Evolutionary conservation across 64 coral and sea anemone species (phyloP), one percentile per base, ranked within the genome.

Genomic region (Stylophora pistillata): DNA sequence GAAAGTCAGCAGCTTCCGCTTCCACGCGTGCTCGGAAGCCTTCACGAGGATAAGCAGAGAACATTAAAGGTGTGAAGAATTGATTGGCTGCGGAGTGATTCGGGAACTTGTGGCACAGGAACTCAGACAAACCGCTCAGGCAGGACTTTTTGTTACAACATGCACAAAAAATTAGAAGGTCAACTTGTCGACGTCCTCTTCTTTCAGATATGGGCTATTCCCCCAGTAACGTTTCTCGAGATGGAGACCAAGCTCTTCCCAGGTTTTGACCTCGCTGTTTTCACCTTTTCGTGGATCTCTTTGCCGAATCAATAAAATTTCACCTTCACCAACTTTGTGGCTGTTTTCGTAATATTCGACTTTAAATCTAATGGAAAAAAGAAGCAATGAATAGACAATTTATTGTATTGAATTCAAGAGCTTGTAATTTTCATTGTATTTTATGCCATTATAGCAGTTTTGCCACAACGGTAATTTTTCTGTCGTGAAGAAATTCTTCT

Each of bases 141-240:
- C 30, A 81, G 5, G 69, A 52, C 33, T 29, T 53, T 20, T 69
- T 58, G 76, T 93, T 86, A 72, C 91, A 93, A 74, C 86, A 84
- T 32, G 71, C 73, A 66, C 91, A 93, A 56, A 85, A 93, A 34
- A n/a, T n/a, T 85, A 93, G 78, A 93, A 93, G 18, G 91, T 93
- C 54, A 93, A 72, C 12, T 78, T 57, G 30, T 89, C 91, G 11
- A 89, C 91, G 25, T 93, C 91, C 10, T 76, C 70, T 56, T 23
- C 30, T 2, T 83, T 23, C 33, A 89, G 53, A 4, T 27, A 27
- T 69, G 77, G 54, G 13, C 79, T 76, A 58, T 80, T 52, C 6
- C 33, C 4, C 13, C 85, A 56, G 16, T 88, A 17, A 54, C 54
- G 30, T 12, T 56, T 57, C 2, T 41, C 37, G 2, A 41, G 37